These are phyloP conservation scores for Galeopsomyia nigrocyanea DNA, from an alignment of 2,888 invertebrate genomes.

Conservation along the genomic window DNA sequence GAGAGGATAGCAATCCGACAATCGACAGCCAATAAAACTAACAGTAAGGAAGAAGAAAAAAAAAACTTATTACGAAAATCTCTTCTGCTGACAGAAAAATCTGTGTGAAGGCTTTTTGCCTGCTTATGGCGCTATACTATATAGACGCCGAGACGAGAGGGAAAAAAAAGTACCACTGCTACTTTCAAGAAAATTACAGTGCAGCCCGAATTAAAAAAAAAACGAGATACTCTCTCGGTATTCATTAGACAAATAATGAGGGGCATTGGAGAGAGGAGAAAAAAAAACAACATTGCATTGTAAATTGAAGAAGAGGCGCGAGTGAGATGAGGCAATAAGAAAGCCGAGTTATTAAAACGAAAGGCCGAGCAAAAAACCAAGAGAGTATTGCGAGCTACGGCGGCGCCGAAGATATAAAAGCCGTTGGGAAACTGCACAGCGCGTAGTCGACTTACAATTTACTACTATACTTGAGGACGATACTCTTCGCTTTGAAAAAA, in stretches of 20 bases:
- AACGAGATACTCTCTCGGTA: constrained; percentile 28
- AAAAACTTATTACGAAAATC: too few relatives aligned
- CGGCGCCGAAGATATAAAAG: constrained; percentile 6
- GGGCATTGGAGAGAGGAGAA: neutral
- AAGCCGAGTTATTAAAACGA: constrained; percentile 22
- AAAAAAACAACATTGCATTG: constrained; percentile 6
- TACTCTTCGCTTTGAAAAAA: constrained; percentile 2
- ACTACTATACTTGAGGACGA: neutral
- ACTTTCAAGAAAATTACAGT: constrained; percentile 15
- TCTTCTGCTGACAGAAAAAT: too few relatives aligned
- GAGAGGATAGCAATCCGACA: neutral
- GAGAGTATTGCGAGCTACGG: neutral
- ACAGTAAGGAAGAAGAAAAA: neutral
- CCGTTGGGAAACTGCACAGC: neutral
- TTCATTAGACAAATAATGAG: constrained; percentile 39
- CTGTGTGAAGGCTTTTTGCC: too few relatives aligned
- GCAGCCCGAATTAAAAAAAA: constrained; percentile 29
- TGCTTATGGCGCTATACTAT: neutral
- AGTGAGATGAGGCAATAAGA: constrained; percentile 17
- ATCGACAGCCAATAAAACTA: constrained; percentile 9
- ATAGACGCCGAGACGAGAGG: neutral
- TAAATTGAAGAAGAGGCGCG: constrained; percentile 27
- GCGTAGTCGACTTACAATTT: constrained; percentile 9
- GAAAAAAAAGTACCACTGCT: neutral
- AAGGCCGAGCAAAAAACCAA: neutral